phyloP scores from a whole-genome alignment of 2,797 vertebrate species.

The Buphagus erythrorhynchus region DNA sequence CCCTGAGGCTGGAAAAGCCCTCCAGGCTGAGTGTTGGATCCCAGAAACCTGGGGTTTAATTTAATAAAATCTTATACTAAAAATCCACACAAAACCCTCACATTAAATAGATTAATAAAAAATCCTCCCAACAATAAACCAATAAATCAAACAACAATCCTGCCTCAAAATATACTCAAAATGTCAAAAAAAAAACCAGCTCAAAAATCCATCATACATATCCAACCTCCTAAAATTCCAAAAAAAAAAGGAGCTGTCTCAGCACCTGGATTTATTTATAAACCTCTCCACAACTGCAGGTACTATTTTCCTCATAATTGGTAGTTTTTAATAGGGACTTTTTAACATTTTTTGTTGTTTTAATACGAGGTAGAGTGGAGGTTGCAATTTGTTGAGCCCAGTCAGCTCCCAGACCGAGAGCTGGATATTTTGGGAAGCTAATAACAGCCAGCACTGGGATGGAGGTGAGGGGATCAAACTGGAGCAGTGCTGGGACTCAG shows the following conservation, averaged over 20 bases:
- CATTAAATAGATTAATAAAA: too few species aligned
- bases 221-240: too few species aligned
- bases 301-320: neutral
- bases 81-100: too few species aligned
- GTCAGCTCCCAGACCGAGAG: neutral
- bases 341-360: neutral
- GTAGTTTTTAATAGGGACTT: neutral
- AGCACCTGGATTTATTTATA: neutral
- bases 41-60: too few species aligned
- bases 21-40: too few species aligned
- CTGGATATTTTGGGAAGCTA: conserved; percentile 43
- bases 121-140: too few species aligned
- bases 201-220: too few species aligned
- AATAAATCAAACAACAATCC: too few species aligned
- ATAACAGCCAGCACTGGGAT: neutral
- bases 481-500: neutral
- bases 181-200: too few species aligned
- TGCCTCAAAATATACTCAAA: too few species aligned
- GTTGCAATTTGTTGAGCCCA: neutral
- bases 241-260: neutral
- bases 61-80: too few species aligned
- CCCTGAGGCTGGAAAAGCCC: too few species aligned
- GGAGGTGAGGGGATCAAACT: neutral
- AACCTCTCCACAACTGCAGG: neutral
- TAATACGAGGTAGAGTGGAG: neutral